phyloP scores from a whole-genome alignment of 2,888 invertebrate species.

The Calliscelio sp. region DNA sequence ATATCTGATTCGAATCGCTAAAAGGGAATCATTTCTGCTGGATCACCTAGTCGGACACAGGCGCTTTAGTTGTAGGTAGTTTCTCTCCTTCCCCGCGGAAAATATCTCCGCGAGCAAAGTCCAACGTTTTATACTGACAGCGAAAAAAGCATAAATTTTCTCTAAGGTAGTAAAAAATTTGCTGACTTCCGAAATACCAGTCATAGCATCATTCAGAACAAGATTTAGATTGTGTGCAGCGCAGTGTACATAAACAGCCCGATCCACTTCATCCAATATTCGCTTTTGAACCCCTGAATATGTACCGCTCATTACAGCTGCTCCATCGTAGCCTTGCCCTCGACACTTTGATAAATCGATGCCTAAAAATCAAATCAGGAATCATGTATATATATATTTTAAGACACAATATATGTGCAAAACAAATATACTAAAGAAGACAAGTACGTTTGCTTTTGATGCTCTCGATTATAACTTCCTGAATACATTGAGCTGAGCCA shows the following conservation, averaged over 20 bases:
- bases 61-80: constrained; percentile 78
- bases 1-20: constrained; percentile 75
- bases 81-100: constrained; percentile 73
- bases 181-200: constrained; percentile 26
- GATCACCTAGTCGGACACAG: constrained; percentile 79
- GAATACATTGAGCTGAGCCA: constrained; percentile 41
- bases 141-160: constrained; percentile 48
- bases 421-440: background rate
- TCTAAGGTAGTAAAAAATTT: constrained; percentile 45
- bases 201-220: constrained; percentile 59
- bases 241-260: constrained; percentile 69
- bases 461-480: constrained; percentile 37
- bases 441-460: constrained; percentile 41
- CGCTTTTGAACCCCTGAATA: constrained; percentile 61
- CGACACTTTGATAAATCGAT: constrained; percentile 72
- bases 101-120: constrained; percentile 75
- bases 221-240: constrained; percentile 70
- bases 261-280: constrained; percentile 50
- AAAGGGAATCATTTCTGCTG: constrained; percentile 75
- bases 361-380: constrained; percentile 15
- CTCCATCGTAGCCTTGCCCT: constrained; percentile 71
- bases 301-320: constrained; percentile 65
- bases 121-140: constrained; percentile 74
- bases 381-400: background rate
- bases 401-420: background rate